These are phyloP conservation scores for Eristalis intricaria DNA, from an alignment of 2,888 invertebrate genomes.

Conservation along the genomic window DNA sequence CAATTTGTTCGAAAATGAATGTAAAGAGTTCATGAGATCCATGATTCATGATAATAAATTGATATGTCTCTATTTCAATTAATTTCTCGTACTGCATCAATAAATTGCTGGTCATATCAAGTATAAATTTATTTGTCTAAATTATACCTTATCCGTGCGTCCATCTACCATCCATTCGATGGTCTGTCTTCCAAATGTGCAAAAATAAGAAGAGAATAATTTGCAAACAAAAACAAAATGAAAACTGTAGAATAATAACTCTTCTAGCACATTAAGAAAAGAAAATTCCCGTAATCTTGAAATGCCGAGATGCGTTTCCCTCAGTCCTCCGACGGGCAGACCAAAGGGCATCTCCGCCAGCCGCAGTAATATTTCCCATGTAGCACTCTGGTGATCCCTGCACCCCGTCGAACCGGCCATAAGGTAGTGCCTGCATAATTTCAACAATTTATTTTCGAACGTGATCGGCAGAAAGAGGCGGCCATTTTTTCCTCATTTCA, in stretches of 20 bases:
- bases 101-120: conserved; percentile 55
- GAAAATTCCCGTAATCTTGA: conserved; percentile 69
- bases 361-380: conserved; percentile 66
- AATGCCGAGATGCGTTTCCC: conserved; percentile 44
- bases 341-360: conserved; percentile 66
- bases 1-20: neutral
- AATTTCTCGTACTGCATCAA: conserved; percentile 24
- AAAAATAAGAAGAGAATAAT: conserved; percentile 51
- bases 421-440: conserved; percentile 77
- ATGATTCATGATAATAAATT: conserved; percentile 45
- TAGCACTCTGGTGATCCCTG: conserved; percentile 57
- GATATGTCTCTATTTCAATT: conserved; percentile 61
- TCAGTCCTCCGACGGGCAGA: conserved; percentile 42
- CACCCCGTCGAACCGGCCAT: conserved; percentile 18
- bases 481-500: conserved; percentile 66
- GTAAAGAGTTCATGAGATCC: neutral
- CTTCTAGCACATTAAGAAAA: conserved; percentile 65
- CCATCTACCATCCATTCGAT: conserved; percentile 14
- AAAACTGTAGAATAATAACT: conserved; percentile 66
- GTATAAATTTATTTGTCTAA: conserved; percentile 69
- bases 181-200: conserved; percentile 17
- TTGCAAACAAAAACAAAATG: conserved; percentile 39
- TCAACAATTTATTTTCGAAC: conserved; percentile 81
- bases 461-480: conserved; percentile 76
- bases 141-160: conserved; percentile 55